Conservation (phyloP, 2,113 vertebrate species). For the Pipra filicauda region DNA sequence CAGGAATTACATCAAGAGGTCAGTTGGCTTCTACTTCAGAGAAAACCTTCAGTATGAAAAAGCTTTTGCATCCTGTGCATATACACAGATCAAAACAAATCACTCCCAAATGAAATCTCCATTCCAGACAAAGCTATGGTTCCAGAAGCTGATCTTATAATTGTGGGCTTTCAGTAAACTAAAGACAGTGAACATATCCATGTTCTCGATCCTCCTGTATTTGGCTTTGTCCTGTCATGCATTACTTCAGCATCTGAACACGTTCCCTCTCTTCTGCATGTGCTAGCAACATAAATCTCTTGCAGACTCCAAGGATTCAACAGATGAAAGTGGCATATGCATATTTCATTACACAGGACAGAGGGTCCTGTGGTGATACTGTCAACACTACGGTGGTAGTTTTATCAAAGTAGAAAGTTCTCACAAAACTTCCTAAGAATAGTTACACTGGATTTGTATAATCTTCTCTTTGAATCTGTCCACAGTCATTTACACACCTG, state of each 20-base stretch:
- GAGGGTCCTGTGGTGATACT: not conserved
- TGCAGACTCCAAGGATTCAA: not conserved
- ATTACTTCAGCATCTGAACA: not conserved
- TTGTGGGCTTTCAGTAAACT: constrained; percentile 10
- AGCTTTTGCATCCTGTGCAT: not conserved
- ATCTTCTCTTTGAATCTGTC: not conserved
- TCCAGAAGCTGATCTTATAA: constrained; percentile 24
- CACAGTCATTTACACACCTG: not conserved
- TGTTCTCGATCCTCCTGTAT: not conserved
- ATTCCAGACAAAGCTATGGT: not conserved
- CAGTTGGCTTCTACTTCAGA: not conserved
- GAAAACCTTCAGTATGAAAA: not conserved
- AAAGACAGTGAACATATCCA: not conserved
- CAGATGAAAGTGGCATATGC: not conserved
- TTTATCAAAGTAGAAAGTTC: not conserved
- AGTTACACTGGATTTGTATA: not conserved
- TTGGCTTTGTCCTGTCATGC: not conserved
- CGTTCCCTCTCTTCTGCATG: not conserved
- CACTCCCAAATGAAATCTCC: constrained; percentile 32
- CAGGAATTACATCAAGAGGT: not conserved
- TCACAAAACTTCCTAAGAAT: not conserved
- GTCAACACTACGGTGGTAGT: not conserved
- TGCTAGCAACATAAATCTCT: not conserved
- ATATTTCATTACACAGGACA: not conserved
- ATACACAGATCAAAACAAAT: not conserved